phyloP scores from a whole-genome alignment of 2,113 vertebrate genomes.

The Sinocyclocheilus grahami region DNA sequence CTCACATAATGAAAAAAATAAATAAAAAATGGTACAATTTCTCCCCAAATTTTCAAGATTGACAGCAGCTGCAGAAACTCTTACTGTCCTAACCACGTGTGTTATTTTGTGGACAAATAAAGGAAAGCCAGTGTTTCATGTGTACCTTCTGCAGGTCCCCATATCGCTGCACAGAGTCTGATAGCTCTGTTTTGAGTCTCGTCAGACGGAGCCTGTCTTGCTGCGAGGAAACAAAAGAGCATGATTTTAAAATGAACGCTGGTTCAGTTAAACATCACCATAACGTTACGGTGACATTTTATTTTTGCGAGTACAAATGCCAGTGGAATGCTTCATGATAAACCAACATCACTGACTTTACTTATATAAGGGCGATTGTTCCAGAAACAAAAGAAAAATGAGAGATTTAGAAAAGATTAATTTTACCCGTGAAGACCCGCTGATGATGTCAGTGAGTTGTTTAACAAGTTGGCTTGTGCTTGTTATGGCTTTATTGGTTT shows the following conservation, averaged over 20 bases:
- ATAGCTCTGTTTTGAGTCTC: slow-evolving; percentile 84
- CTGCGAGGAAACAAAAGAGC: slow-evolving; percentile 63
- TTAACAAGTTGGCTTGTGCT: slow-evolving; percentile 83
- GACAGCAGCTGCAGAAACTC: no score
- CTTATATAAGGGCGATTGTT: neutral
- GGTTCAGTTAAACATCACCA: neutral
- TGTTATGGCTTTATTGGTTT: slow-evolving; percentile 85
- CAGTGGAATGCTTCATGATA: neutral
- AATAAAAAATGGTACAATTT: no score
- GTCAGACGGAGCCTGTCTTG: slow-evolving; percentile 85
- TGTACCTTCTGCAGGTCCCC: slow-evolving; percentile 82
- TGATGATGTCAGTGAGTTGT: slow-evolving; percentile 87
- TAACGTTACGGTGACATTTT: neutral
- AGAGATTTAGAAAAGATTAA: neutral
- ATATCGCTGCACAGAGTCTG: slow-evolving; percentile 83
- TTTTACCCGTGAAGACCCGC: slow-evolving; percentile 81
- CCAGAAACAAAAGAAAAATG: slow-evolving; percentile 1
- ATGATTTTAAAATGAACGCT: slow-evolving; percentile 14
- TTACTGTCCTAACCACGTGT: neutral
- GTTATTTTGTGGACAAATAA: no score
- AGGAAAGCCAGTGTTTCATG: neutral
- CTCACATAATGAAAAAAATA: no score
- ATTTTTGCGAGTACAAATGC: neutral
- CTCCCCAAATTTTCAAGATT: no score
- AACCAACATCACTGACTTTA: neutral